Base-by-base conservation (phyloP, 2,888 invertebrate species). In the Tipula unca region DNA sequence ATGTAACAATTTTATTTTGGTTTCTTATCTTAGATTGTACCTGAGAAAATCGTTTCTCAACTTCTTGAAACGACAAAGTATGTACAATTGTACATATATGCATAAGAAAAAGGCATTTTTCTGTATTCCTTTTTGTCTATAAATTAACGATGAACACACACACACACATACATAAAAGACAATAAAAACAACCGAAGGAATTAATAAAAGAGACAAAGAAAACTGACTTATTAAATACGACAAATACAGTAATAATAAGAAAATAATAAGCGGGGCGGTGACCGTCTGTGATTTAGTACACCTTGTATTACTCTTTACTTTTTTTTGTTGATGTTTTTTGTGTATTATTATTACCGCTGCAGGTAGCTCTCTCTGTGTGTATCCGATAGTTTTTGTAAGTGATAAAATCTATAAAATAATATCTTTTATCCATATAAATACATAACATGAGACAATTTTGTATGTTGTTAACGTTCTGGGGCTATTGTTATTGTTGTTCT, bases 191-290 rank as follows among this genome's bases (percentile, higher is more conserved):
- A 69, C 69, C 69, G 14, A 69, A 69, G 69, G 69, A 69, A 69
- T 69, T 69, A 69, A 69, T 69, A 69, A 69, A 25, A 69, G 69
- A 69, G 25, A 69, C 69, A 69, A 69, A 69, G 69, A 69, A 69
- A 69, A 69, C 69, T 69, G 69, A 69, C 69, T 69, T 69, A 69
- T 69, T 69, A 69, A 69, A 69, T 69, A 69, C 69, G 69, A 69
- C 69, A 69, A 69, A 69, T 69, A 69, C 69, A 69, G 69, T 69
- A 69, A 69, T 69, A 69, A 69, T 69, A 69, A 69, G 69, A 69
- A 69, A 69, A 69, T 69, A 69, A 69, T 69, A 69, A 69, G 69
- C 69, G 25, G 69, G 69, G 69, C 69, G 69, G 69, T 69, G 69
- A 69, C 69, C 69, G 69, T 69, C 69, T 69, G 69, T 69, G 69